Base-by-base conservation (phyloP, 2,888 invertebrate species). In the Hartigia nigra region DNA sequence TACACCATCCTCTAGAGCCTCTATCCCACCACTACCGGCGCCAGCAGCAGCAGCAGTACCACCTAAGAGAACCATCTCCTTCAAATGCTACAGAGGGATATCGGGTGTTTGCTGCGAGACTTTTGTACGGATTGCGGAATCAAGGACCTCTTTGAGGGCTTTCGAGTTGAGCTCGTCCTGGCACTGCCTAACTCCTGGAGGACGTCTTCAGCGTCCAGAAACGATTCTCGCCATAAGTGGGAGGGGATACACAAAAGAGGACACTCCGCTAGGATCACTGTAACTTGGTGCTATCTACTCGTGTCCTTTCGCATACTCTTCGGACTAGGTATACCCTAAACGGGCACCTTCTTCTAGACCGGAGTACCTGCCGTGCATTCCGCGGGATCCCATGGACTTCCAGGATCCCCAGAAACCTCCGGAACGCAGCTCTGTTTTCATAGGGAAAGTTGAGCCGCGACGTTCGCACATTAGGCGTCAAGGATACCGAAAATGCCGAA, bases 91-190 rank as follows among this genome's bases (percentile, higher is more conserved):
- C 74, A 82, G 80, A 86, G 81, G 81, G 82, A 82, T 84, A 82
- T 84, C 84, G 74, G 78, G 84, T 83, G 83, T 80, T 81, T 83
- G 81, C 82, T 81, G 80, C 81, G 83, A 85, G 87, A 86, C 86
- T 86, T 86, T 87, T 83, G 80, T 87, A 84, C 88, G 87, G 88
- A 87, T 89, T 88, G 87, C 86, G 86, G 90, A 90, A 90, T 90
- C 90, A 90, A 90, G 89, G 86, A 86, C 85, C 39, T 85, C 87
- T 88, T 85, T 81, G 70, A 31, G 55, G 76, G 70, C 36, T 74
- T 74, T 74, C 31, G 35, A 31, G 36, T 12, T 84, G 82, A 77
- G 83, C 32, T 14, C 72, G 31, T 72, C 12, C 72, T 72, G 72
- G 39, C 39, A 2, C 9, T 55, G 23, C 39, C 39, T 23, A 55